Evolutionary conservation across 2,113 vertebrate species (phyloP).

Genomic region (Bubo blakistoni): DNA sequence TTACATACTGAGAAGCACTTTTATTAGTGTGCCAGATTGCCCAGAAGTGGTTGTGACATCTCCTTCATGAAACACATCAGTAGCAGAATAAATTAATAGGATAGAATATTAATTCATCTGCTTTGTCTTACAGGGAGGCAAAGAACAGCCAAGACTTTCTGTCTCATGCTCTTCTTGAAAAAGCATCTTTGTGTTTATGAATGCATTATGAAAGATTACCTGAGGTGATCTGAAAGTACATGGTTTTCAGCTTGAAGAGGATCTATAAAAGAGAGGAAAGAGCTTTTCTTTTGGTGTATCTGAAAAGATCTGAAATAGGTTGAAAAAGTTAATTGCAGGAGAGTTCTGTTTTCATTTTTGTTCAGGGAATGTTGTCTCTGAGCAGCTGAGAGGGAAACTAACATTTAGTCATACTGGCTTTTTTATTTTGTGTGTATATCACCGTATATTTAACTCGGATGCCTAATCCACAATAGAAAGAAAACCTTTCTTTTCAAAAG

Average conservation of each 20-base stretch:
- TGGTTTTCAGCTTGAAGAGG: background rate
- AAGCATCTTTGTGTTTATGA: slow-evolving; percentile 10
- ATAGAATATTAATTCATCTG: background rate
- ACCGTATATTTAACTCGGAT: background rate
- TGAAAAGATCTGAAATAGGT: background rate
- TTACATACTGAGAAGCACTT: background rate
- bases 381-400: background rate
- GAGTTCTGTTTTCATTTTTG: background rate
- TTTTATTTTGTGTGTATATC: background rate
- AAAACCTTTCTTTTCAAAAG: background rate
- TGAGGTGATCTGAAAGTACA: background rate
- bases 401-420: background rate
- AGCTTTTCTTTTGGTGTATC: background rate
- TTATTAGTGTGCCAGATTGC: background rate
- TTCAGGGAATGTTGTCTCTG: background rate
- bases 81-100: background rate
- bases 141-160: background rate
- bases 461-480: background rate
- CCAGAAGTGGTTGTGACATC: background rate
- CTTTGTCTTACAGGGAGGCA: background rate
- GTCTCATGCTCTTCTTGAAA: background rate
- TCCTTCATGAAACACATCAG: background rate
- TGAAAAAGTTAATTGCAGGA: background rate
- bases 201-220: background rate
- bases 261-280: background rate